Percentiles rank a stretch among this genome's conserved stretches.
These are phyloP conservation scores for Condylura cristata DNA, from an alignment of 2,113 vertebrate species.

Conservation along the genomic window DNA sequence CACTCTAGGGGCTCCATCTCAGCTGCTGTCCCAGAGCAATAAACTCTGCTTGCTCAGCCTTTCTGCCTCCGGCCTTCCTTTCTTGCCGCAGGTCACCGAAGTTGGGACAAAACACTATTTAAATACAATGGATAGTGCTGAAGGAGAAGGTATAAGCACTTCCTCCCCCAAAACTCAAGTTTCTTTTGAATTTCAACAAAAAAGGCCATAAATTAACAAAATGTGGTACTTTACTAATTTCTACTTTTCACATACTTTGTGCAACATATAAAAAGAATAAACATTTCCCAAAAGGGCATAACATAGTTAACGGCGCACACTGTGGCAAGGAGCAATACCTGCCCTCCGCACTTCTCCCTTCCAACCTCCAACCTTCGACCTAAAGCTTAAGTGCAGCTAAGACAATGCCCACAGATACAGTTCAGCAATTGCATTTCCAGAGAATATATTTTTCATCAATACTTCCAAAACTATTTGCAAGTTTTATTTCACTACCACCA, in stretches of 20 bases:
- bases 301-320: neutral
- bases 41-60: too few relatives aligned
- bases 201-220: neutral
- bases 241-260: neutral
- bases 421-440: neutral
- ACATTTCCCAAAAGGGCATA: neutral
- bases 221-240: neutral
- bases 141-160: neutral
- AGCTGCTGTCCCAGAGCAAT: too few relatives aligned
- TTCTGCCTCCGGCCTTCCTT: too few relatives aligned
- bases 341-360: neutral
- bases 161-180: neutral
- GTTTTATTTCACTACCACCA: neutral
- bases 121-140: neutral
- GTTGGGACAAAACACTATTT: too few relatives aligned
- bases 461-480: constrained; percentile 18
- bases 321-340: neutral
- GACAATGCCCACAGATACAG: neutral
- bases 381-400: neutral
- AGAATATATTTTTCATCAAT: neutral
- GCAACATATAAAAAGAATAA: neutral
- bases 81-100: too few relatives aligned
- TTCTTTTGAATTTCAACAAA: constrained; percentile 21
- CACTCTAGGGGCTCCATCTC: too few relatives aligned
- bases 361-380: neutral